These are phyloP conservation scores for Fabriciana adippe DNA, from an alignment of 2,888 invertebrate species.

Conservation along the genomic window DNA sequence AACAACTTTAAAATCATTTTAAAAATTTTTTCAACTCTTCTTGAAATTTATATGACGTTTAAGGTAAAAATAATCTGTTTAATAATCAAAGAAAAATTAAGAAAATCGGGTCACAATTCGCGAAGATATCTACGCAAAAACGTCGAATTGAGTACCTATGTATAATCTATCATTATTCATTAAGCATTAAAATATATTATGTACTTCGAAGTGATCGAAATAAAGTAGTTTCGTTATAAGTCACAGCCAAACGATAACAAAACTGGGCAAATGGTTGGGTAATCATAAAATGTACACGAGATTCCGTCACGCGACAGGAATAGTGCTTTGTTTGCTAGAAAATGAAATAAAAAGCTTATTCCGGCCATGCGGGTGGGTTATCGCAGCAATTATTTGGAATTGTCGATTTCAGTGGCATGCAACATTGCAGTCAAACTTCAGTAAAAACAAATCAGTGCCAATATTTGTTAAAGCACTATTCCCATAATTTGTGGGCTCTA, in stretches of 20 bases:
- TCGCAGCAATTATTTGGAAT: conserved; percentile 29
- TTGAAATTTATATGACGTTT: too few species aligned
- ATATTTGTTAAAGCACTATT: not conserved
- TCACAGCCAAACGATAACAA: conserved; percentile 42
- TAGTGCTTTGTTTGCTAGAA: conserved; percentile 44
- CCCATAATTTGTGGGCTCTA: not conserved
- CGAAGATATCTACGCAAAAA: too few species aligned
- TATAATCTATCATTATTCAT: too few species aligned
- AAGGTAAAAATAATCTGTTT: too few species aligned
- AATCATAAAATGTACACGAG: conserved; percentile 53
- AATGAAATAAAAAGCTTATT: conserved; percentile 43
- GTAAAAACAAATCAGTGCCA: conserved; percentile 6
- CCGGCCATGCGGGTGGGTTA: conserved; percentile 31
- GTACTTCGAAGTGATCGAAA: conserved; percentile 14
- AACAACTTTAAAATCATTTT: too few species aligned
- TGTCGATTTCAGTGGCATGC: conserved; percentile 27
- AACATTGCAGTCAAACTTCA: conserved; percentile 20
- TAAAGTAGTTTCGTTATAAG: conserved; percentile 29
- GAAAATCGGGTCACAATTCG: too few species aligned
- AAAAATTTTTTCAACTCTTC: too few species aligned
- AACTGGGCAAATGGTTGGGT: conserved; percentile 44
- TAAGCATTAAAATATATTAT: too few species aligned
- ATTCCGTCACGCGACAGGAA: conserved; percentile 52
- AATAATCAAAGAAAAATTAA: too few species aligned
- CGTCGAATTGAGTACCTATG: too few species aligned